Percentiles rank a stretch among this genome's conserved stretches.
Conservation (phyloP, 1,140 invertebrate genomes). For the Cecropterus lyciades region DNA sequence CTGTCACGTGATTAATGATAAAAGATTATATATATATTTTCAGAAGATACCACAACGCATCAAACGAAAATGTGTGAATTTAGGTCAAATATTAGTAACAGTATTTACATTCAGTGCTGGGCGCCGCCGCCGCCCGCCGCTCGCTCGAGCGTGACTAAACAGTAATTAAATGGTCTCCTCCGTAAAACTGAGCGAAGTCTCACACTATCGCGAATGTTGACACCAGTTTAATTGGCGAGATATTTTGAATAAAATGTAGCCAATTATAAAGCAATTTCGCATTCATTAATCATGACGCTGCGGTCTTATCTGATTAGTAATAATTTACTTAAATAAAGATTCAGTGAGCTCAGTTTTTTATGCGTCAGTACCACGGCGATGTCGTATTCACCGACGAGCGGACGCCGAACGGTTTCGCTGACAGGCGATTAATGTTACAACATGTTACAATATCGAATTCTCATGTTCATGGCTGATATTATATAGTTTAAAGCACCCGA, state of each 20-base stretch:
- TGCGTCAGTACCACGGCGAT: neutral
- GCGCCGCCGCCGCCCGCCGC: neutral
- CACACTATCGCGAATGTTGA: conserved; percentile 14
- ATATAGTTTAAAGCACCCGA: neutral
- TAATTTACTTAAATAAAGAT: conserved; percentile 15
- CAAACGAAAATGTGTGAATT: neutral
- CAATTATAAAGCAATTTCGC: conserved; percentile 30
- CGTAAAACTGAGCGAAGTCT: neutral
- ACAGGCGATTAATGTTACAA: too few species aligned
- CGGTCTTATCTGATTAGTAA: conserved; percentile 22
- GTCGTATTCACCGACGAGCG: neutral
- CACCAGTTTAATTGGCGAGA: conserved; percentile 19
- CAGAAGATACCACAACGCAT: neutral
- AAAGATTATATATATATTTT: neutral
- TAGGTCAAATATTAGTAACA: neutral
- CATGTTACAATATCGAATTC: too few species aligned
- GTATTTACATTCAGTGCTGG: too few species aligned
- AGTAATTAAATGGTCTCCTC: conserved; percentile 6
- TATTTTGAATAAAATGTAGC: conserved; percentile 18
- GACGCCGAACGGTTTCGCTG: too few species aligned
- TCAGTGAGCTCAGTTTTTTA: neutral
- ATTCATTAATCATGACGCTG: conserved; percentile 23
- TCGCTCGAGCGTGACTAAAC: neutral
- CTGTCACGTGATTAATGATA: neutral
- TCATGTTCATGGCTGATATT: neutral